A percentile compares a stretch with the other conserved stretches of the same genome.
phyloP scores from a whole-genome alignment of 2,113 vertebrate species.

The Clupea harengus region DNA sequence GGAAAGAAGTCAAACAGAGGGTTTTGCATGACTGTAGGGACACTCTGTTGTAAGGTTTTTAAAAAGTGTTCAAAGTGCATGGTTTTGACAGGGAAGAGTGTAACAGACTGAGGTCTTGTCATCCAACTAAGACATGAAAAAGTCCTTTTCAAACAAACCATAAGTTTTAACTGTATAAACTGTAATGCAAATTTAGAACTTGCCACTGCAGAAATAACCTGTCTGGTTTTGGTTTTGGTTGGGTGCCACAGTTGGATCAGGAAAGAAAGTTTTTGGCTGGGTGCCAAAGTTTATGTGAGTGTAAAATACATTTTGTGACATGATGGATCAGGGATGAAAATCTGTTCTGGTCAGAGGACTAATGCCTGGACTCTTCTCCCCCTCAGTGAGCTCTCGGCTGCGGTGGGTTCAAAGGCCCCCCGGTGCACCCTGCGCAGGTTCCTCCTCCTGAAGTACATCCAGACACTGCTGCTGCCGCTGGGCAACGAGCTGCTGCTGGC shows the following conservation, averaged over 20 bases:
- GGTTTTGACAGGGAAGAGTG: not conserved
- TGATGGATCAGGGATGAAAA: not conserved
- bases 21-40: not conserved
- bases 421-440: conserved; percentile 70
- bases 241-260: too few species aligned
- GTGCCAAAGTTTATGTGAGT: not conserved
- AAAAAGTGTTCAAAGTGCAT: not conserved
- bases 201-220: not conserved
- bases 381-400: not conserved
- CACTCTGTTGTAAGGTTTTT: not conserved
- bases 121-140: not conserved
- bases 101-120: not conserved
- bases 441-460: conserved; percentile 74
- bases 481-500: conserved; percentile 52
- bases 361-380: not conserved
- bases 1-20: not conserved
- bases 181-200: not conserved
- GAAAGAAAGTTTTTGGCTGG: not conserved
- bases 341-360: not conserved
- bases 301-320: not conserved
- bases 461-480: conserved; percentile 72
- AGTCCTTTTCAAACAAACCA: not conserved
- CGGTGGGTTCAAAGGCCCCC: conserved; percentile 49
- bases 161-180: not conserved
- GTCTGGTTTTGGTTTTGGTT: not conserved